Percentiles rank a stretch among this genome's conserved stretches.
Conservation (phyloP, 2,113 vertebrate genomes). For the Corythoichthys intestinalis region DNA sequence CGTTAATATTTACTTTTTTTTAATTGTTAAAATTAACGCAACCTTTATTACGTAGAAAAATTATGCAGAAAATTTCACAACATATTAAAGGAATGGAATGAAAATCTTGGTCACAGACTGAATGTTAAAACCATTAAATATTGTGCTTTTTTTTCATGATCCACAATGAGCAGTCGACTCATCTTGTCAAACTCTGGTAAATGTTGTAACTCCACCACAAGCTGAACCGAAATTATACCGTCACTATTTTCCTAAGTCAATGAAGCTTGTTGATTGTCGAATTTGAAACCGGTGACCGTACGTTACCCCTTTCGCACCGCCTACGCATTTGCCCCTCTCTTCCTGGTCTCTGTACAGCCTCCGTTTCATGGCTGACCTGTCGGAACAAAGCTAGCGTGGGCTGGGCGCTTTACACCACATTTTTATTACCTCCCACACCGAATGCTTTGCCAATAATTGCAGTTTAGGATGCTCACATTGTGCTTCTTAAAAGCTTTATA, state of each 20-base stretch:
- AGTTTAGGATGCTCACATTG: constrained; percentile 37
- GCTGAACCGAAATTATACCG: constrained; percentile 27
- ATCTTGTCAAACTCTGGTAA: neutral
- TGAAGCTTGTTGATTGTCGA: neutral
- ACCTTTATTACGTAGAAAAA: too few species aligned
- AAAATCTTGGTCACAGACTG: neutral
- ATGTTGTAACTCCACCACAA: constrained; percentile 34
- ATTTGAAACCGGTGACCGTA: constrained; percentile 39
- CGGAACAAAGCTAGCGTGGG: constrained; percentile 26
- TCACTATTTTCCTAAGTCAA: constrained; percentile 36
- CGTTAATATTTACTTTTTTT: too few species aligned
- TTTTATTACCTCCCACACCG: constrained; percentile 45
- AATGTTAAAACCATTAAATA: too few species aligned
- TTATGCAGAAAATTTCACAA: too few species aligned
- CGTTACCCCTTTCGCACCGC: constrained; percentile 1
- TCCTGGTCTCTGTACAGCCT: constrained; percentile 18
- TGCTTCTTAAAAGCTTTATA: constrained; percentile 41
- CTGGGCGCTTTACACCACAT: constrained; percentile 36
- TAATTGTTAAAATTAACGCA: too few species aligned
- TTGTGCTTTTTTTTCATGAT: neutral
- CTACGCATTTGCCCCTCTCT: constrained; percentile 18
- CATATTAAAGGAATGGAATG: neutral
- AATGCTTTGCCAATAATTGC: constrained; percentile 57
- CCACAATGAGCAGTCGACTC: too few species aligned
- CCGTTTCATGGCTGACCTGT: constrained; percentile 31